A percentile compares a stretch with the other conserved stretches of the same genome.
Evolutionary conservation across 2,113 vertebrate species (phyloP).

Genomic region (Heteronetta atricapilla): DNA sequence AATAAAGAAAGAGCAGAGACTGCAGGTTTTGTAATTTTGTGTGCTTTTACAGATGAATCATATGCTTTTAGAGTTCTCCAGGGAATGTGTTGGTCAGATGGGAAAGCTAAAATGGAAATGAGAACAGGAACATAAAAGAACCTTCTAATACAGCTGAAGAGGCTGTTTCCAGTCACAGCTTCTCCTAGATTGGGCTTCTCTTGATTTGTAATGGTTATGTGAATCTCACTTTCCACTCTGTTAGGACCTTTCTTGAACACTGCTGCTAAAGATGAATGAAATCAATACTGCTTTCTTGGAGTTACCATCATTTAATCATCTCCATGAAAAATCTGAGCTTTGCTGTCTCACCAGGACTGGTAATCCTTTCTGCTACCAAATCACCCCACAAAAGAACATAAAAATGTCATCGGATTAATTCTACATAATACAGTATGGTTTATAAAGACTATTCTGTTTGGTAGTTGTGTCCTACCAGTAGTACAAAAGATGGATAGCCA

Average conservation of each 20-base stretch:
- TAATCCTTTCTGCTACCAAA: background rate
- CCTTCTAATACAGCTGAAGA: background rate
- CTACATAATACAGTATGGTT: background rate
- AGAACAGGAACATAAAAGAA: background rate
- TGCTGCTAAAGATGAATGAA: background rate
- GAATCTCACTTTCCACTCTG: background rate
- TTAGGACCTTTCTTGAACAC: background rate
- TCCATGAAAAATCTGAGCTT: background rate
- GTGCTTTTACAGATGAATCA: slow-evolving; percentile 11
- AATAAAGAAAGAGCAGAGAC: background rate
- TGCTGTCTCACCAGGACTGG: background rate
- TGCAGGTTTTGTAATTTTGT: background rate
- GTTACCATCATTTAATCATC: background rate
- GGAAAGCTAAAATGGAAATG: slow-evolving; percentile 22
- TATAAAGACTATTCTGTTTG: background rate
- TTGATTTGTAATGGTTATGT: background rate
- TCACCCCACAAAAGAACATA: background rate
- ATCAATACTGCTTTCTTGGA: background rate
- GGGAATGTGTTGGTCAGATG: background rate
- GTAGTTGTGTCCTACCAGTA: background rate
- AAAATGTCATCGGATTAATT: background rate
- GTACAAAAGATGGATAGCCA: background rate
- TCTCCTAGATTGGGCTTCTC: background rate
- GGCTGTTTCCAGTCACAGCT: background rate
- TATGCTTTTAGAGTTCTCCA: background rate